Base-by-base conservation (phyloP, 2,888 invertebrate species). In the Sussaba pulchella region DNA sequence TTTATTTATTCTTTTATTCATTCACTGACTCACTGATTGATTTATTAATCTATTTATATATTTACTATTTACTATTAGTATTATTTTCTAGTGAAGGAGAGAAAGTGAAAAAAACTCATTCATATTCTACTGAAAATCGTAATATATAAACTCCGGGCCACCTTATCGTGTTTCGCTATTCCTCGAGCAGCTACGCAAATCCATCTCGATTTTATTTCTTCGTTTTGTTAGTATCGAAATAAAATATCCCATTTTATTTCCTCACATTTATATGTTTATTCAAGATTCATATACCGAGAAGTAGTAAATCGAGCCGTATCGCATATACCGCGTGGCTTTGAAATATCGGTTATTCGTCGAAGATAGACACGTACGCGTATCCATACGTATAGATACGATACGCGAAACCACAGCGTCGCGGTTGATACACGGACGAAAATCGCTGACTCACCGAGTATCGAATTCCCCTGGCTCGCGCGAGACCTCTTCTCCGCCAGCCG, bases 371-470 rank as follows among this genome's bases (percentile, higher is more conserved):
- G 19, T n/a, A 10, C 19, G 10, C 59, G 24, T 14, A 31, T 57
- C n/a, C n/a, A n/a, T n/a, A n/a, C n/a, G n/a, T n/a, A n/a, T n/a
- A n/a, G n/a, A n/a, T n/a, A n/a, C n/a, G n/a, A 64, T 66, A 19
- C 47, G 21, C 47, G 26, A 52, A 31, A 39, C 26, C 54, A 17
- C 43, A 39, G 21, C 61, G 67, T 61, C 70, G 57, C 47, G 24
- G 54, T 39, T 41, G 47, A n/a, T n/a, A n/a, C 43, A 43, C 14
- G n/a, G 50, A 36, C 45, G 41, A 75, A 83, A 83, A 81, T 77
- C 24, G 82, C 82, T 80, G 78, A 83, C 82, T 71, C 54, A 17
- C 24, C 64, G 66, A 79, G 71, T 79, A 54, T 78, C 73, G 69
- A 78, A 54, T 54, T 63, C 76, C 78, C 31, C 59, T 17, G 47